These are phyloP conservation scores for Nycticryphes semicollaris DNA, from an alignment of 2,113 vertebrate species.

Conservation along the genomic window DNA sequence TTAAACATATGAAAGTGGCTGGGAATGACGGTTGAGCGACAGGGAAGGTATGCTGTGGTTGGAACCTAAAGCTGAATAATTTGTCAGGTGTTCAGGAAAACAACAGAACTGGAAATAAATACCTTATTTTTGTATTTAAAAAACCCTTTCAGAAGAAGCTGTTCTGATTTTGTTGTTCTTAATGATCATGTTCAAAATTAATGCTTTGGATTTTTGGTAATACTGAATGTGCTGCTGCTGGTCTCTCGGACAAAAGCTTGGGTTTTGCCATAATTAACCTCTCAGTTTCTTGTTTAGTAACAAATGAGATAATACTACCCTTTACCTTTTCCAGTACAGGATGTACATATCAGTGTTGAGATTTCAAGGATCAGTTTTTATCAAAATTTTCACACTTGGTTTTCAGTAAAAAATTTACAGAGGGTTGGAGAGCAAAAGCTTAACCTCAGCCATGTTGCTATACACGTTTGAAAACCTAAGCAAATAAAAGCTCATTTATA, in stretches of 20 bases:
- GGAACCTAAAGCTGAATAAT: background rate
- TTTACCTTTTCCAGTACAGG: background rate
- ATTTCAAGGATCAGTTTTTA: conserved; percentile 46
- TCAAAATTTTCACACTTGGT: conserved; percentile 18
- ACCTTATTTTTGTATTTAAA: background rate
- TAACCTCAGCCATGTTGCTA: conserved; percentile 38
- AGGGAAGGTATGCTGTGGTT: background rate
- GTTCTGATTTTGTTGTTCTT: background rate
- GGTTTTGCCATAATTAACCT: conserved; percentile 1
- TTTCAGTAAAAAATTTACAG: conserved; percentile 21
- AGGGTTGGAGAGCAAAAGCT: conserved; percentile 35
- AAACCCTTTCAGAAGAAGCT: background rate
- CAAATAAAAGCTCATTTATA: conserved; percentile 33
- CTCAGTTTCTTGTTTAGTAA: background rate
- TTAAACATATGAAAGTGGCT: background rate
- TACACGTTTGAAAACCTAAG: background rate
- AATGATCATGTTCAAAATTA: background rate
- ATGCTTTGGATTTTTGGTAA: background rate
- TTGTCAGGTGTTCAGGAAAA: conserved; percentile 2
- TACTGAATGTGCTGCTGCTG: background rate
- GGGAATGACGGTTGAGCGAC: background rate
- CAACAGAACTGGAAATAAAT: background rate
- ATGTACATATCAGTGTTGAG: background rate
- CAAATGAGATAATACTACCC: background rate
- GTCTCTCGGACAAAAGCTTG: background rate